Percentiles rank a stretch among this genome's conserved stretches.
phyloP scores from a whole-genome alignment of 2,797 vertebrate genomes.

The Girardinus metallicus region DNA sequence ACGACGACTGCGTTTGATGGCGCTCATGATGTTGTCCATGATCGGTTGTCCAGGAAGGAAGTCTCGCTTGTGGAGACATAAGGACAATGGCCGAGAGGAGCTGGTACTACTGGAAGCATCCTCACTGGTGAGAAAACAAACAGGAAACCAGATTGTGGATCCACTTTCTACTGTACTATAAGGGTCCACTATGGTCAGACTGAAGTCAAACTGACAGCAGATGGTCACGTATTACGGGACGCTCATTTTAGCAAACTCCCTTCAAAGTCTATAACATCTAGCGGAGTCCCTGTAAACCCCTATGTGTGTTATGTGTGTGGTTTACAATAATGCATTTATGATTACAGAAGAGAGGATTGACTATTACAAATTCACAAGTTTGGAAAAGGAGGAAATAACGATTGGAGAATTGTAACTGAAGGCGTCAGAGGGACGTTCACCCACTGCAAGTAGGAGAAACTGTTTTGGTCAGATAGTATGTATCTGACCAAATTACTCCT shows the following conservation, averaged over 20 bases:
- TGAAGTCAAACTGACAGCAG: no score
- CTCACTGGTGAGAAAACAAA: constrained; percentile 12
- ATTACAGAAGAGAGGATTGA: no score
- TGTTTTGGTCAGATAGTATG: no score
- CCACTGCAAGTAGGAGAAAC: background rate
- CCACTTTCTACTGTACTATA: background rate
- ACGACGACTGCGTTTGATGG: constrained; percentile 85
- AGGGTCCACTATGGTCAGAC: background rate
- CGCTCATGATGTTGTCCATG: constrained; percentile 88
- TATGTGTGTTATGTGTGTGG: no score
- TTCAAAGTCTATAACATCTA: no score
- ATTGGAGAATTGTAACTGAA: no score
- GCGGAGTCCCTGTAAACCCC: no score
- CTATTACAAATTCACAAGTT: no score
- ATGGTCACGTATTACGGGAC: background rate
- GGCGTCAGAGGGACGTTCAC: no score
- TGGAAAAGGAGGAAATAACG: no score
- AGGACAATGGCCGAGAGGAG: constrained; percentile 14
- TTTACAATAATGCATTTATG: no score
- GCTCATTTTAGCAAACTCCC: no score
- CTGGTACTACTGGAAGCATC: fast-evolving
- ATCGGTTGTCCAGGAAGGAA: constrained; percentile 89
- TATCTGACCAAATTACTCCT: background rate
- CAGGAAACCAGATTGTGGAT: background rate
- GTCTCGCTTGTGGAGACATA: constrained; percentile 84